Percentiles rank a stretch among this genome's conserved stretches.
phyloP scores from a whole-genome alignment of 2,797 vertebrate species.

The Galagoides demidoff region DNA sequence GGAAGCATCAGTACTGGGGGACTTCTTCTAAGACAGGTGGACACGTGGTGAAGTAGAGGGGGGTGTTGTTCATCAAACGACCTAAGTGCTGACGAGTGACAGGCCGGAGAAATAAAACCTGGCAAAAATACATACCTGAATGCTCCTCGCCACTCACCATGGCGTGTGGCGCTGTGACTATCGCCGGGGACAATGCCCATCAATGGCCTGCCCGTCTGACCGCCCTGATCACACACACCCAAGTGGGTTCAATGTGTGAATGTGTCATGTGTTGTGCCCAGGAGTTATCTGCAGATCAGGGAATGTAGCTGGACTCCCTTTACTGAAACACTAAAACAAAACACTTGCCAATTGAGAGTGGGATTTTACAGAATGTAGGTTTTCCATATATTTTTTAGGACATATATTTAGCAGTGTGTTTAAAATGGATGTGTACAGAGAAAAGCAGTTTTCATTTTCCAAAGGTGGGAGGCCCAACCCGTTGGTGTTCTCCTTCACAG shows the following conservation, averaged over 20 bases:
- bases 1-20: background rate
- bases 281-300: background rate
- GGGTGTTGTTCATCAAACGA: background rate
- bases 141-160: fast-evolving
- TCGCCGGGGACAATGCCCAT: fast-evolving
- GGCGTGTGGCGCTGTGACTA: fast-evolving
- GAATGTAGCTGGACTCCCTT: background rate
- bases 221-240: fast-evolving
- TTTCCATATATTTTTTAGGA: background rate
- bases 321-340: background rate
- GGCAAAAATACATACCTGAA: fast-evolving
- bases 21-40: background rate
- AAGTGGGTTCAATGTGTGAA: fast-evolving
- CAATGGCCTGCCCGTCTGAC: fast-evolving
- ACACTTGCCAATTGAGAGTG: too few species aligned
- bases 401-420: background rate
- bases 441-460: background rate
- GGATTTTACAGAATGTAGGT: background rate
- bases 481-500: fast-evolving
- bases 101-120: background rate
- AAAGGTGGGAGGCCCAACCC: background rate
- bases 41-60: background rate
- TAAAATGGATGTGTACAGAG: background rate
- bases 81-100: background rate
- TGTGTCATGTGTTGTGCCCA: fast-evolving